These are phyloP conservation scores for Apodemia hepburni DNA, from an alignment of 2,888 invertebrate species.

Conservation along the genomic window DNA sequence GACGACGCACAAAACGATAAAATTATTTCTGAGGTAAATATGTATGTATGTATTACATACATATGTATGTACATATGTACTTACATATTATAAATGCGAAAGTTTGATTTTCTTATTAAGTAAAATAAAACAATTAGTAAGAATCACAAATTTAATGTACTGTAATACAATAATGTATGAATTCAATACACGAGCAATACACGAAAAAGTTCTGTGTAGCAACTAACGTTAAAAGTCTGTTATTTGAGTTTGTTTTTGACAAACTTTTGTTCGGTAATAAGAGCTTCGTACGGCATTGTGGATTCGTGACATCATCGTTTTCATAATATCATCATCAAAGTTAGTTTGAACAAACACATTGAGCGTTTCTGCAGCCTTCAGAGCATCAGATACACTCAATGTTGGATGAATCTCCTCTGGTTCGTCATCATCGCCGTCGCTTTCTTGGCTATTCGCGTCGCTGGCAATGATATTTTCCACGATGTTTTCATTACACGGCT, in stretches of 20 bases:
- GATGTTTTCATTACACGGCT: slow-evolving; percentile 36
- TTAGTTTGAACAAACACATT: slow-evolving; percentile 29
- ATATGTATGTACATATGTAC: too few species aligned
- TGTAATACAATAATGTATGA: slow-evolving; percentile 18
- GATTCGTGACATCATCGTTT: slow-evolving; percentile 33
- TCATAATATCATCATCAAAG: slow-evolving; percentile 34
- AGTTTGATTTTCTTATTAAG: too few species aligned
- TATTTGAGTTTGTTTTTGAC: slow-evolving; percentile 27
- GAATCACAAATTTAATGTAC: slow-evolving; percentile 18
- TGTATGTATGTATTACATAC: too few species aligned
- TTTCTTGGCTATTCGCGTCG: slow-evolving; percentile 32
- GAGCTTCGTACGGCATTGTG: slow-evolving; percentile 33
- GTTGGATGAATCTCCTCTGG: slow-evolving; percentile 30
- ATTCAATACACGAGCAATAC: background rate
- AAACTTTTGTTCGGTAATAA: slow-evolving; percentile 32
- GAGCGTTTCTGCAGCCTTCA: slow-evolving; percentile 19
- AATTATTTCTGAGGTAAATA: too few species aligned
- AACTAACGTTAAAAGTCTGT: slow-evolving; percentile 25
- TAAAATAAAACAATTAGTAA: too few species aligned
- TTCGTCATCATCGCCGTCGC: slow-evolving; percentile 33
- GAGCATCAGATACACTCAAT: slow-evolving; percentile 20
- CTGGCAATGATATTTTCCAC: slow-evolving; percentile 34
- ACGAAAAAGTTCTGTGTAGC: background rate
- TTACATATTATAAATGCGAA: too few species aligned
- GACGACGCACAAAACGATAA: too few species aligned